Evolutionary conservation across 2,113 vertebrate genomes (phyloP).

Genomic region (Otolemur garnettii): DNA sequence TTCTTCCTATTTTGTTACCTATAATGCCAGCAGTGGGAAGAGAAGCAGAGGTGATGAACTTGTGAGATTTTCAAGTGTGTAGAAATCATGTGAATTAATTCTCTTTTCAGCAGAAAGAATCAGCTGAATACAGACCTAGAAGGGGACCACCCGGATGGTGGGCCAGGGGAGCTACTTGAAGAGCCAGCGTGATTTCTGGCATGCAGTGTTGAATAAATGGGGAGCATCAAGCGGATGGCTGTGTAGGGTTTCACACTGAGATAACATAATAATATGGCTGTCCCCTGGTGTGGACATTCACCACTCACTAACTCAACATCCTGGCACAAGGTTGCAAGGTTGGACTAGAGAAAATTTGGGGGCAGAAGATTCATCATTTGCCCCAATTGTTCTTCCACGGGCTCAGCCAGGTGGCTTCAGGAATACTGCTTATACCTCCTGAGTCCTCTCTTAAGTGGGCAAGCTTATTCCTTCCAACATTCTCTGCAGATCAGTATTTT

Average conservation of each 20-base stretch:
- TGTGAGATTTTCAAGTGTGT: neutral
- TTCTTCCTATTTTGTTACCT: neutral
- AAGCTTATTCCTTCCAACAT: neutral
- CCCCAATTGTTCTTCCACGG: neutral
- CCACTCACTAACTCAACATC: neutral
- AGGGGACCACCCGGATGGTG: neutral
- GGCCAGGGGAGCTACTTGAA: neutral
- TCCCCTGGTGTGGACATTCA: neutral
- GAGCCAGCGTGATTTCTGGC: neutral
- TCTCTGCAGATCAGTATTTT: neutral
- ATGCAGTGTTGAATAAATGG: neutral
- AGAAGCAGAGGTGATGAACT: neutral
- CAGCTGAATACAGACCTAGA: neutral
- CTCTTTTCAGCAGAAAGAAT: neutral
- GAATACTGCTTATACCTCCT: neutral
- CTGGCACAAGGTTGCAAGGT: neutral
- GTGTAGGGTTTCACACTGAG: neutral
- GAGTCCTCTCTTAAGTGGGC: neutral
- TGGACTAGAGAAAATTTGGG: constrained; percentile 19
- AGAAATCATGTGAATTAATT: neutral
- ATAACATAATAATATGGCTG: neutral
- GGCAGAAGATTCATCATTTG: neutral
- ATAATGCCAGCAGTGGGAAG: neutral
- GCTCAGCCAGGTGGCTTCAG: constrained; percentile 32
- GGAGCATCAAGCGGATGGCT: neutral